Evolutionary conservation across 2,113 vertebrate species (phyloP).

Genomic region (Prunella fulvescens): DNA sequence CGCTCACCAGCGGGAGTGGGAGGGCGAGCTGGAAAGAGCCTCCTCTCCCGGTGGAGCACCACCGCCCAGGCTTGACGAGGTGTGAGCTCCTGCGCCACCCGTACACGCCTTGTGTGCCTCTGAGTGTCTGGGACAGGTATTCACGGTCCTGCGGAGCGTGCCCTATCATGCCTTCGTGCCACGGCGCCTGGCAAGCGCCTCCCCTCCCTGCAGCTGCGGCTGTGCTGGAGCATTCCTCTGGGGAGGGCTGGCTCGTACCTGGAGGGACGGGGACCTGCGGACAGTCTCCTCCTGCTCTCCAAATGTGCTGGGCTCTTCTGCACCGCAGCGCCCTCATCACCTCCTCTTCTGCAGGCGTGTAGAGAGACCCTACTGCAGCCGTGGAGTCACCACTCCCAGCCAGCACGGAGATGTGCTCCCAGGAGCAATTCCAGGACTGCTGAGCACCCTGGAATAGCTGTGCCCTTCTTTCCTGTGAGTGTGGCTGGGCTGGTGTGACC

Average conservation of each 20-base stretch:
- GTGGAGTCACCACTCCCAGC: accelerated
- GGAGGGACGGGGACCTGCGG: neutral
- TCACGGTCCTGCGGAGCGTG: constrained; percentile 28
- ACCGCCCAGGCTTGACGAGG: constrained; percentile 3
- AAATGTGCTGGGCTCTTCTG: neutral
- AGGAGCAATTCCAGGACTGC: neutral
- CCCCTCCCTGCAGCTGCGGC: constrained; percentile 46
- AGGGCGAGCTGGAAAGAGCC: neutral
- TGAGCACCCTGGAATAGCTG: neutral
- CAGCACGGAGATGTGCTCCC: accelerated
- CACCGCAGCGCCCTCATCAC: neutral
- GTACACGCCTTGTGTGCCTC: constrained; percentile 25
- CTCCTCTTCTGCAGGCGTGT: neutral
- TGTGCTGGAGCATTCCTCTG: constrained; percentile 1
- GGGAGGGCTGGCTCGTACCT: neutral
- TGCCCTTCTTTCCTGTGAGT: accelerated
- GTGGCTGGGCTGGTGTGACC: neutral
- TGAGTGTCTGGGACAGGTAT: constrained; percentile 46
- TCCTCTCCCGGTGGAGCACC: neutral
- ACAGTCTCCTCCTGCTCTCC: neutral
- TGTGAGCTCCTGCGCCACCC: constrained; percentile 23
- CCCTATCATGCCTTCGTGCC: constrained; percentile 41
- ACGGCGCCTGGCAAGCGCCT: neutral
- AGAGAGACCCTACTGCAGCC: neutral
- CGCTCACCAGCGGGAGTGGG: neutral